These are phyloP conservation scores for Euplagia quadripunctaria DNA, from an alignment of 2,888 invertebrate genomes.

Conservation along the genomic window DNA sequence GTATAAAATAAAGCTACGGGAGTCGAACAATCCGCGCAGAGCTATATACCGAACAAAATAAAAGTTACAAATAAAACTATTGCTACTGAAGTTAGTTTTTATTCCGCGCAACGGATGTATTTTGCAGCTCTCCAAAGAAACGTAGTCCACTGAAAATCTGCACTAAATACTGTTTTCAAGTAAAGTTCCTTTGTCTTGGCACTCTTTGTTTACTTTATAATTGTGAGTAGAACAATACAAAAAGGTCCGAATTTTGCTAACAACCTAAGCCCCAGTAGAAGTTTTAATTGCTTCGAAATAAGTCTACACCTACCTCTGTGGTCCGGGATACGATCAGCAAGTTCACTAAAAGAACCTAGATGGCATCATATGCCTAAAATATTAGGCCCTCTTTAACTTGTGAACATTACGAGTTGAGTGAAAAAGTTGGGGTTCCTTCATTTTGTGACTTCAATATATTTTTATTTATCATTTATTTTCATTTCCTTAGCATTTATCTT, in stretches of 20 bases:
- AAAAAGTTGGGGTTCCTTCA: constrained; percentile 18
- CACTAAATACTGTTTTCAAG: constrained; percentile 79
- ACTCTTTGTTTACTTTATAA: constrained; percentile 80
- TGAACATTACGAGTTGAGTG: constrained; percentile 20
- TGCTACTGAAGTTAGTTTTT: constrained; percentile 62
- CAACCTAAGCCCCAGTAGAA: constrained; percentile 72
- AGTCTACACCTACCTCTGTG: constrained; percentile 60
- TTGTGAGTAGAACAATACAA: constrained; percentile 76
- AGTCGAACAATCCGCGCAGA: constrained; percentile 43
- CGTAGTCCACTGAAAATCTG: constrained; percentile 68
- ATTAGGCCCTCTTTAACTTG: constrained; percentile 40
- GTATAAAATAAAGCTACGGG: constrained; percentile 37
- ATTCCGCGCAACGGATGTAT: constrained; percentile 67
- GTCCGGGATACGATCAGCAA: constrained; percentile 34
- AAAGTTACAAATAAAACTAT: constrained; percentile 64
- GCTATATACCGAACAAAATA: constrained; percentile 56
- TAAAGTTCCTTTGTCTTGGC: constrained; percentile 75
- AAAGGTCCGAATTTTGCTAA: constrained; percentile 78
- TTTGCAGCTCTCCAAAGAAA: constrained; percentile 64
- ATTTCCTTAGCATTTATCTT: neutral
- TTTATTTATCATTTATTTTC: neutral
- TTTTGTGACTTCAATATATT: neutral
- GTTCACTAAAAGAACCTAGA: constrained; percentile 50
- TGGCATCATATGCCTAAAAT: constrained; percentile 66
- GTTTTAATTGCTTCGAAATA: constrained; percentile 83